A percentile compares a stretch with the other conserved stretches of the same genome.
Conservation (phyloP, 2,113 vertebrate species). For the Gadus chalcogrammus region DNA sequence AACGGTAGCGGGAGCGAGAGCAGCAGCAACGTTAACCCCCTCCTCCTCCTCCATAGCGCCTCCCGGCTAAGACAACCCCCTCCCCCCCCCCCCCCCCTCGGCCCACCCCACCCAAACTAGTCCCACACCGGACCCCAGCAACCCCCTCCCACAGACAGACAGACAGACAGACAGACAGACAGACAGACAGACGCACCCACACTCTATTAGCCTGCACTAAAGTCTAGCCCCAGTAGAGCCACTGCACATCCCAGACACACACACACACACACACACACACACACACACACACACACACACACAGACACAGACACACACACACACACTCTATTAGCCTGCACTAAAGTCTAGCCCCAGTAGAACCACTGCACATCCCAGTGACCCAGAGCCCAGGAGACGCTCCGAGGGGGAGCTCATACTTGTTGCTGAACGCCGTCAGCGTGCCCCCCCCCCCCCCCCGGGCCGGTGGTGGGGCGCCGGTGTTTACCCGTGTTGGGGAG, state of each 20-base stretch:
- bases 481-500: too few relatives aligned
- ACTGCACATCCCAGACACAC: conserved; percentile 12
- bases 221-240: too few relatives aligned
- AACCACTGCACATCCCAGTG: too few relatives aligned
- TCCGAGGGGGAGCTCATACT: too few relatives aligned
- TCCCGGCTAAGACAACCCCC: neutral
- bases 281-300: conserved; percentile 8
- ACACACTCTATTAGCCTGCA: too few relatives aligned
- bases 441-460: neutral
- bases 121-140: conserved; percentile 4
- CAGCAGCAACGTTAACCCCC: too few relatives aligned
- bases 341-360: too few relatives aligned
- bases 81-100: neutral
- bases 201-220: too few relatives aligned
- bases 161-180: too few relatives aligned
- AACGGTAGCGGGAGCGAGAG: conserved; percentile 20
- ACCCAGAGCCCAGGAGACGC: too few relatives aligned
- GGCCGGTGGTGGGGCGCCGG: too few relatives aligned
- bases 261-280: neutral
- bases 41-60: neutral
- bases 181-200: conserved; percentile 18
- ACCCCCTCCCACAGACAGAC: too few relatives aligned
- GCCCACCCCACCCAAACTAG: neutral
- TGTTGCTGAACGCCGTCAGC: neutral
- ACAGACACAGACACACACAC: conserved; percentile 21